Base-by-base conservation (phyloP, 2,888 invertebrate species). In the Crepidodera aurea region DNA sequence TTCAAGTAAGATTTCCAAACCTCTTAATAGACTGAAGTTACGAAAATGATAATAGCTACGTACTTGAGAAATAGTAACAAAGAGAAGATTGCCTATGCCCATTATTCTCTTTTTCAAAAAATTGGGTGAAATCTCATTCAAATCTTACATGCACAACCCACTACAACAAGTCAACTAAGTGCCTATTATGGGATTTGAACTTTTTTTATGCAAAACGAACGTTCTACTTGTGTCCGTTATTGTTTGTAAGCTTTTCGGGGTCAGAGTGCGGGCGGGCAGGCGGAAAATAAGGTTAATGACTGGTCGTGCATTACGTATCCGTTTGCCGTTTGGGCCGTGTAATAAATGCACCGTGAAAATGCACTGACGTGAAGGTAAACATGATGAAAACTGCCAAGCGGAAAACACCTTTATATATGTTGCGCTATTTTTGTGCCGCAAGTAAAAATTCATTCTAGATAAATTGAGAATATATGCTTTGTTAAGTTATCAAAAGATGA, bases 171-270 rank as follows among this genome's bases (percentile, higher is more conserved):
- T 34, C 13, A 34, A 34, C 12, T 34, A 34, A 12, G 34, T 34
- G 34, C 34, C 34, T 34, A 34, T 34, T 34, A 34, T 4, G 34
- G 34, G 12, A 13, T 34, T 34, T 34, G 34, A 27, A 48, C 29
- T 29, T 48, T 48, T 48, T 48, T 34, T 34, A 48, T 48, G 48
- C 48, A 48, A 48, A 48, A 48, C 16, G 15, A 48, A 29, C 16
- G 48, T 48, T 48, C 29, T 29, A 48, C 48, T 48, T 48, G 12
- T 16, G 34, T n/a, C 34, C 34, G 34, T n/a, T 34, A 48, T 48
- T 48, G 48, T 48, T 48, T 48, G 15, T 10, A 12, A 2, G 13
- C 1, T 13, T 27, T 48, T 29, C 13, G 48, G 29, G 48, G 48
- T 48, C 48, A 48, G 15, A 48, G 48, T 48, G 29, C 48, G 48